Base-by-base conservation (phyloP, 2,888 invertebrate genomes). In the Thecocarcelia acutangulata region DNA sequence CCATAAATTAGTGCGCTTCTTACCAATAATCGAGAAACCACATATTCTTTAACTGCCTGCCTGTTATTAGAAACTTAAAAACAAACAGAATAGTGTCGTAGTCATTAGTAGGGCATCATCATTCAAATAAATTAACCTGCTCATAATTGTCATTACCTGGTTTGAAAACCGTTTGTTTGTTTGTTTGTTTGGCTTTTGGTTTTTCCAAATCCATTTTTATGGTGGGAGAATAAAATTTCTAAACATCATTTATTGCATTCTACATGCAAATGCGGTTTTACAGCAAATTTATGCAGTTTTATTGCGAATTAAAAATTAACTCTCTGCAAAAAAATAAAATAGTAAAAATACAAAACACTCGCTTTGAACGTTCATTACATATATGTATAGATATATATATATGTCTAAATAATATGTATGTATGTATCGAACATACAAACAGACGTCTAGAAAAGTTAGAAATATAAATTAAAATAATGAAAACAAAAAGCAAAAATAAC, bases 251-350 rank as follows among this genome's bases (percentile, higher is more conserved):
- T 61, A 66, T 54, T 76, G 66, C 76, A 80, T 42, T 76, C 48
- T 58, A 81, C 68, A 81, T 81, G 81, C 81, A 81, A 81, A 81
- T 81, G 77, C 40, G 68, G 24, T 68, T 80, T 76, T 76, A 46
- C 58, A 59, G 52, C 52, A 73, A 72, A 59, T 80, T 72, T 76
- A 66, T 76, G 40, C 68, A 76, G 52, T 61, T 69, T 69, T 68
- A 68, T 76, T 59, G 58, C 52, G 68, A 61, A 63, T 76, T 69
- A 54, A 42, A 61, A 69, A 76, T 76, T 61, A 59, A 44, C 17
- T 40, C 59, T 17, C 52, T 50, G 59, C 61, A 44, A 33, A 24
- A 24, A 13, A 50, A 50, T 37, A 40, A 33, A 37, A 52, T 0
- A n/a, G 33, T 17, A 3, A 33, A 33, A 33, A 33, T 6, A 8